phyloP scores from a whole-genome alignment of 2,797 vertebrate genomes.

The Okamejei kenojei region DNA sequence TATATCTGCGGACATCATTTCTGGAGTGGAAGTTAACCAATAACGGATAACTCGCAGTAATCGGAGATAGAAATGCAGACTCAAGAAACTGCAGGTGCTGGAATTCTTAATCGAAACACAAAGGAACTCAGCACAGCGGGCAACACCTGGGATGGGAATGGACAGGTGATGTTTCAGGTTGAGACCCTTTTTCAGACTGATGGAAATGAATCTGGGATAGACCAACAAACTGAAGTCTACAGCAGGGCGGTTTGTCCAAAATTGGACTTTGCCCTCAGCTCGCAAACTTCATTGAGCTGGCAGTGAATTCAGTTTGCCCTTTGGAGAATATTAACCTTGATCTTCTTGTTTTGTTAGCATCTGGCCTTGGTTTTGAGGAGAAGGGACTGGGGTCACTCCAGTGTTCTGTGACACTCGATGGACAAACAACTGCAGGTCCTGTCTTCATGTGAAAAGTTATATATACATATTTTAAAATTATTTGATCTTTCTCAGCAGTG shows the following conservation, averaged over 20 bases:
- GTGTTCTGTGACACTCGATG: too few species aligned
- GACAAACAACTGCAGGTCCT: background rate
- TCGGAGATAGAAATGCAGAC: background rate
- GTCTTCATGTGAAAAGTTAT: background rate
- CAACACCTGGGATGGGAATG: too few species aligned
- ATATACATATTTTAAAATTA: background rate
- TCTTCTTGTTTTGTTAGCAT: background rate
- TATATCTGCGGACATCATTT: background rate
- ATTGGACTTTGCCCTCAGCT: background rate
- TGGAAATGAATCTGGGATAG: background rate
- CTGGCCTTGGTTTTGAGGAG: too few species aligned
- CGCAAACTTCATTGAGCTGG: background rate
- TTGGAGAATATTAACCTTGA: background rate
- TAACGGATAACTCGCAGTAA: background rate
- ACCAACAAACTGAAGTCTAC: background rate
- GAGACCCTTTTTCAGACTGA: too few species aligned
- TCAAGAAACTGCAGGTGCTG: too few species aligned
- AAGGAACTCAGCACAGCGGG: too few species aligned
- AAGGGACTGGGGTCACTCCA: background rate
- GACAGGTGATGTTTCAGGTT: too few species aligned
- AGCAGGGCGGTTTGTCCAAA: background rate
- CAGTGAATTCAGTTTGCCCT: background rate
- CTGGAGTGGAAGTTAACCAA: background rate
- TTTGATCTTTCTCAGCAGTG: background rate
- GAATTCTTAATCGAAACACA: too few species aligned